phyloP scores from a whole-genome alignment of 2,888 invertebrate genomes.

The Octodonta nipae region DNA sequence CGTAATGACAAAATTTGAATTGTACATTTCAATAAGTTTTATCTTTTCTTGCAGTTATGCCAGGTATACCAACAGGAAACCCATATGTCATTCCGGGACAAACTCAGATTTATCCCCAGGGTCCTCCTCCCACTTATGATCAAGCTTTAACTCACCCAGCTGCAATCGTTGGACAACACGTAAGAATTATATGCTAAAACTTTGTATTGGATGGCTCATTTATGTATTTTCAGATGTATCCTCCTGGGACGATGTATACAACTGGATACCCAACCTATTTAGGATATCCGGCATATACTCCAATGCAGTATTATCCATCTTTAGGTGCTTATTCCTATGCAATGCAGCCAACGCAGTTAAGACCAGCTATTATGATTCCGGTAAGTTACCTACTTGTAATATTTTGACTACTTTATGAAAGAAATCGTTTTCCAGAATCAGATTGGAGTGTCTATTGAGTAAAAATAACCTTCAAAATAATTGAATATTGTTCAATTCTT shows the following conservation, averaged over 20 bases:
- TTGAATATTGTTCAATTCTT: too few relatives aligned
- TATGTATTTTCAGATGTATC: slow-evolving; percentile 48
- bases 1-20: too few relatives aligned
- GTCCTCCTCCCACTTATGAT: slow-evolving; percentile 56
- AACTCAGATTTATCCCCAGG: slow-evolving; percentile 51
- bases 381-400: too few relatives aligned
- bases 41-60: slow-evolving; percentile 25
- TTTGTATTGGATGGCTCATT: neutral
- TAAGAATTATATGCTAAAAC: slow-evolving; percentile 21
- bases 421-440: too few relatives aligned
- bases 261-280: slow-evolving; percentile 59
- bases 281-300: slow-evolving; percentile 63
- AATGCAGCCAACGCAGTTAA: slow-evolving; percentile 48
- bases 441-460: too few relatives aligned
- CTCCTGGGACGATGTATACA: slow-evolving; percentile 56
- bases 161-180: slow-evolving; percentile 37
- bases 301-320: slow-evolving; percentile 57
- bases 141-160: slow-evolving; percentile 52
- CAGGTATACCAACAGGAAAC: slow-evolving; percentile 30
- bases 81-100: slow-evolving; percentile 39
- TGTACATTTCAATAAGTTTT: too few relatives aligned
- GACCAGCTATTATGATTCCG: slow-evolving; percentile 68
- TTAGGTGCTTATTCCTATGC: slow-evolving; percentile 48
- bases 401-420: neutral
- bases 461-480: too few relatives aligned